Conservation (phyloP, 2,113 vertebrate genomes). For the Arvicanthis niloticus region DNA sequence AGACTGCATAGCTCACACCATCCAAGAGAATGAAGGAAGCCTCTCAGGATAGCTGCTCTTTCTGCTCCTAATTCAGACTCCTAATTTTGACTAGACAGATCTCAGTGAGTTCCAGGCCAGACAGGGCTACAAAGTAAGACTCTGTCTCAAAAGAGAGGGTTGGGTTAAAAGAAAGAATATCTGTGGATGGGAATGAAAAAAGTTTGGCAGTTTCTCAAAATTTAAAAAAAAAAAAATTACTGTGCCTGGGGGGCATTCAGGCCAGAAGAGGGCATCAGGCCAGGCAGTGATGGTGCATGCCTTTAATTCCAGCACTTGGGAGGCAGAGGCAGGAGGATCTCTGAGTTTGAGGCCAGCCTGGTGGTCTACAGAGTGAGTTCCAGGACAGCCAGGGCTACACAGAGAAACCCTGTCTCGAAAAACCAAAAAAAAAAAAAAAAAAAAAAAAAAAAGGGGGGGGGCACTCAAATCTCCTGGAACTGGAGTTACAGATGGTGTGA, state of each 20-base stretch:
- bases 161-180: not conserved
- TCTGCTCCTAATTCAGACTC: not conserved
- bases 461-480: not conserved
- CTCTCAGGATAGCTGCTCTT: not conserved
- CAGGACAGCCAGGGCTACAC: no score
- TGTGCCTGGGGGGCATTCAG: not conserved
- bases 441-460: no score
- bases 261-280: not conserved
- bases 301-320: no score
- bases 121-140: not conserved
- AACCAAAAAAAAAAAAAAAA: no score
- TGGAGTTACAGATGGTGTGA: no score
- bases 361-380: no score
- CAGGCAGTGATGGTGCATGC: no score
- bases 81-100: not conserved
- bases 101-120: not conserved
- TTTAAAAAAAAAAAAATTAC: not conserved
- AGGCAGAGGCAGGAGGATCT: no score
- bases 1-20: not conserved
- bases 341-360: no score
- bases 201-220: not conserved
- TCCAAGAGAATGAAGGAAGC: no score
- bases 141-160: not conserved
- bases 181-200: not conserved
- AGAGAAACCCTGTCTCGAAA: no score